These are phyloP conservation scores for Poecile montanus DNA, from an alignment of 2,797 vertebrate genomes.

Conservation along the genomic window DNA sequence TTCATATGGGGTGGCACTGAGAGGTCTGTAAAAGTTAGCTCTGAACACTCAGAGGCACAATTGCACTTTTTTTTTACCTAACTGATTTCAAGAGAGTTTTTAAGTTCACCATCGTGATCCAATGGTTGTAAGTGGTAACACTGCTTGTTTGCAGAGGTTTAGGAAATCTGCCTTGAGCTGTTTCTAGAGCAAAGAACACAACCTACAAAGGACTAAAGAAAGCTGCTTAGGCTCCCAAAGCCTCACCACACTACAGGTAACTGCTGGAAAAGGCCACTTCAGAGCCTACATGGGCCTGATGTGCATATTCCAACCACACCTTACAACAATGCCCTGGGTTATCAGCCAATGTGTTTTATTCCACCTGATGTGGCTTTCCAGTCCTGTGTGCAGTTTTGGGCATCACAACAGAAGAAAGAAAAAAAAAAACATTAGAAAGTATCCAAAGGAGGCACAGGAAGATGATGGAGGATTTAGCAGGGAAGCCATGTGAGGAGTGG, in stretches of 20 bases:
- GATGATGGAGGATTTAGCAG: neutral
- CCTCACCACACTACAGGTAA: no score
- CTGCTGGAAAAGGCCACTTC: neutral
- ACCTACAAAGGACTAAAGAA: neutral
- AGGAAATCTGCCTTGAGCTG: neutral
- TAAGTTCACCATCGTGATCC: neutral
- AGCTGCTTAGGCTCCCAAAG: neutral
- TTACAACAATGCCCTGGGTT: neutral
- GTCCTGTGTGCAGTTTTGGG: neutral
- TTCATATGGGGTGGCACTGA: neutral
- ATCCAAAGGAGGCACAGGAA: neutral
- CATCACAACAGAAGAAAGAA: neutral
- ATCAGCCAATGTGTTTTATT: neutral
- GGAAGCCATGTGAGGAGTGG: neutral
- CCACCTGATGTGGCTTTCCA: neutral
- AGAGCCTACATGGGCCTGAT: rapidly evolving
- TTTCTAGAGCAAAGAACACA: neutral
- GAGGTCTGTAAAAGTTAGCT: neutral
- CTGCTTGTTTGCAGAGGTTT: neutral
- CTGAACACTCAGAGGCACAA: neutral
- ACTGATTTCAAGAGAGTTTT: neutral
- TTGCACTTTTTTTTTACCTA: neutral
- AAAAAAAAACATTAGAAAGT: neutral
- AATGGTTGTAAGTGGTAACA: rapidly evolving
- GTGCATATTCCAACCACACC: rapidly evolving